A percentile compares a stretch with the other conserved stretches of the same genome.
Conservation (phyloP, 2,797 vertebrate genomes). For the Alfaro cultratus region DNA sequence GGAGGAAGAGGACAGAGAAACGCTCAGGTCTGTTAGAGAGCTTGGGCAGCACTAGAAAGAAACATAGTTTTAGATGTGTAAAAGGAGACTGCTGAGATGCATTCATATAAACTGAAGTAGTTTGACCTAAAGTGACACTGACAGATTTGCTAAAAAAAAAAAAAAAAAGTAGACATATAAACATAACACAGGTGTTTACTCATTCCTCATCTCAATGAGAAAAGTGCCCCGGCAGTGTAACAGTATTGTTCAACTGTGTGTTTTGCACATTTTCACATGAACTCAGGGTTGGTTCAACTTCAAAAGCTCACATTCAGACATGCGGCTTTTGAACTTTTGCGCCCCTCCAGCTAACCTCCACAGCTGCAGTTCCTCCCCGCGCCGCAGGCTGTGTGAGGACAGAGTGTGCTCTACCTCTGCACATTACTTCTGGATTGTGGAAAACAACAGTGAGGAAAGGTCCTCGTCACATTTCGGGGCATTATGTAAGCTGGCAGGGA, state of each 20-base stretch:
- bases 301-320: constrained; percentile 27
- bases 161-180: too few species aligned
- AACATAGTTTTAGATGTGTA: constrained; percentile 15
- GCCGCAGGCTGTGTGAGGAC: constrained; percentile 21
- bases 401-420: constrained; percentile 43
- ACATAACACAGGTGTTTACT: not conserved
- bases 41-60: constrained; percentile 12
- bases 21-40: constrained; percentile 33
- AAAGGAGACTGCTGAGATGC: not conserved
- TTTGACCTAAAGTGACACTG: not conserved
- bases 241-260: not conserved
- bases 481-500: constrained; percentile 43
- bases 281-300: constrained; percentile 7
- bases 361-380: constrained; percentile 29
- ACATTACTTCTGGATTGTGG: constrained; percentile 20
- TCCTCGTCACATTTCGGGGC: constrained; percentile 22
- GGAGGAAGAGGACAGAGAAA: constrained; percentile 42
- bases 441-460: constrained; percentile 25
- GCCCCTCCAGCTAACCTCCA: constrained; percentile 23
- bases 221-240: not conserved
- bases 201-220: not conserved
- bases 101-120: not conserved
- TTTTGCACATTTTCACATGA: not conserved
- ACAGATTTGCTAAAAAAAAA: not conserved
- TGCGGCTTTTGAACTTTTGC: constrained; percentile 24